Base-by-base conservation (phyloP, 2,113 vertebrate genomes). In the Merops nubicus region DNA sequence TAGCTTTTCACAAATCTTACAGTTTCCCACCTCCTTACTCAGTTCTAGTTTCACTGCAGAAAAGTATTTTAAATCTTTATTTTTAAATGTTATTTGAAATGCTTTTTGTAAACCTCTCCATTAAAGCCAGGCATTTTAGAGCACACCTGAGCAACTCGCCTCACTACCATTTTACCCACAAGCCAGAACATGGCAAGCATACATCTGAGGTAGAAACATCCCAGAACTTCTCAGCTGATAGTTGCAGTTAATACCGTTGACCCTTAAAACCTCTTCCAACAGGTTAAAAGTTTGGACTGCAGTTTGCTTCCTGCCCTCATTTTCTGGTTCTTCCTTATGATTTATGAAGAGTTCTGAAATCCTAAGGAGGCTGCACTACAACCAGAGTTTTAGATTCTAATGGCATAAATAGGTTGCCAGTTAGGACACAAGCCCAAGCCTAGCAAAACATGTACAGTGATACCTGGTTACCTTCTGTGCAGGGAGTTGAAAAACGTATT, bases 401-500 rank as follows among this genome's bases (percentile, higher is more conserved):
- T 3, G 3, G 28, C 11, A 50, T 40, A 53, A 70, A 67, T 26
- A 57, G 1, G 14, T 4, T 15, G 29, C 29, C 34, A 59, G 26
- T 25, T 15, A 63, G 33, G 22, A 76, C 53, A 79, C 12, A 45
- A 33, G 22, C 7, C 38, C 38, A 21, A 15, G 20, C 18, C n/a
- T 26, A 65, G 5, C 26, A 51, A 40, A 43, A 43, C 3, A 13
- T 1, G 3, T 15, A 54, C 62, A 47, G 26, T 22, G 25, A 43
- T 7, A 63, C 0, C 43, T 78, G 10, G 15, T 43, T 22, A 77
- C 8, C 28, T 63, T 67, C 69, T 40, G 29, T 0, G 0, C 9
- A 51, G 9, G 9, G 23, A 75, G 31, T 4, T 63, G 45, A 47
- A 88, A 47, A 62, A 43, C 10, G n/a, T 4, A 15, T 64, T 33